Conservation (phyloP, 2,888 invertebrate species). For the Coleophora flavipennella region DNA sequence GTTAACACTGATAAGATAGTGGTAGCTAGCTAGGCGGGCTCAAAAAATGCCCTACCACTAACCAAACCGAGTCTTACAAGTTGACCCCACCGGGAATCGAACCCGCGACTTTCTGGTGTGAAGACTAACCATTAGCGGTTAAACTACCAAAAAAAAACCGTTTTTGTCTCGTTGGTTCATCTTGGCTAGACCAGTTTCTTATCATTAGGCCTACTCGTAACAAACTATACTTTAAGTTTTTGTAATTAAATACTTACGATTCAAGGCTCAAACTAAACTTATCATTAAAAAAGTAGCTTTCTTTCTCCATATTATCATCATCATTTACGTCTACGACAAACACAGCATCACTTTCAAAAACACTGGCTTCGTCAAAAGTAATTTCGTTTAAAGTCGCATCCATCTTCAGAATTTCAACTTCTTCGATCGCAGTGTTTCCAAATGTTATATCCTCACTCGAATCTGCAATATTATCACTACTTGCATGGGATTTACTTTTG, state of each 20-base stretch:
- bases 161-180: no score
- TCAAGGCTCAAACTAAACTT: conserved; percentile 39
- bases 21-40: no score
- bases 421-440: conserved; percentile 21
- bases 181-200: no score
- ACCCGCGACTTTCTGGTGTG: no score
- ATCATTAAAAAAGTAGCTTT: conserved; percentile 29
- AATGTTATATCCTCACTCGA: conserved; percentile 13
- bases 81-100: no score
- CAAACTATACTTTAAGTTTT: no score
- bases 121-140: no score
- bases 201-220: no score
- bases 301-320: conserved; percentile 24
- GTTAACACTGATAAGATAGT: no score
- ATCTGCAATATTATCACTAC: conserved; percentile 26
- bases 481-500: conserved; percentile 25
- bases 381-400: conserved; percentile 29
- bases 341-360: conserved; percentile 23
- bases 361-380: conserved; percentile 25
- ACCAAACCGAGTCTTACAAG: no score
- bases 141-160: no score
- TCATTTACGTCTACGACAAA: conserved; percentile 16
- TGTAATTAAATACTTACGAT: conserved; percentile 65
- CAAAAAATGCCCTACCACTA: no score
- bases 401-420: conserved; percentile 23